These are phyloP conservation scores for Cheiracanthium punctorium DNA, from an alignment of 2,888 invertebrate species.

Conservation along the genomic window DNA sequence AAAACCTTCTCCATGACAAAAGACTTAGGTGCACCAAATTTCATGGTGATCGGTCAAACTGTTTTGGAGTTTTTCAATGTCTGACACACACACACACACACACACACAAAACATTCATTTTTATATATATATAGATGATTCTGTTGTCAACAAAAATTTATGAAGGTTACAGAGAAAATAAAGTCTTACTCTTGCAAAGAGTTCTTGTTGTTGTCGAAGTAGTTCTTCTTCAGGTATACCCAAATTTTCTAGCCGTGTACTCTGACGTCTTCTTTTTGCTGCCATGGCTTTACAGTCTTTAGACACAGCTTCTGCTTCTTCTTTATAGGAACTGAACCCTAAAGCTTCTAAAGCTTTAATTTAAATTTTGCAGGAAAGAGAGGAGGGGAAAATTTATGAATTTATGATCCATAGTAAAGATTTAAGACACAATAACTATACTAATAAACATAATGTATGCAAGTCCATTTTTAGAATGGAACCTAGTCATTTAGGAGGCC, in stretches of 20 bases:
- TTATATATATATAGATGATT: no score
- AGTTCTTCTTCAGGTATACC: slow-evolving; percentile 99
- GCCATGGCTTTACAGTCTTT: slow-evolving; percentile 97
- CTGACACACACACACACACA: no score
- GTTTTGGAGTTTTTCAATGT: no score
- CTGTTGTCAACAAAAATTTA: no score
- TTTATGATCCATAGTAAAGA: neutral
- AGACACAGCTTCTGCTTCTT: slow-evolving; percentile 95
- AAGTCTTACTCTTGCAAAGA: slow-evolving; percentile 87
- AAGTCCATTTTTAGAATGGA: no score
- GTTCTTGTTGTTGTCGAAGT: slow-evolving; percentile 94
- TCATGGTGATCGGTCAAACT: no score
- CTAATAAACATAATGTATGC: no score
- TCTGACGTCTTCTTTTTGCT: slow-evolving; percentile 94
- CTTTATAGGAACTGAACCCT: slow-evolving; percentile 94
- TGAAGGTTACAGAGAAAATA: slow-evolving; percentile 34
- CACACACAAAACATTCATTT: no score
- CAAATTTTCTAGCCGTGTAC: slow-evolving; percentile 95
- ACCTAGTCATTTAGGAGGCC: no score
- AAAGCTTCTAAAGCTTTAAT: slow-evolving; percentile 87
- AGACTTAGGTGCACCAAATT: no score
- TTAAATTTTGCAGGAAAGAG: slow-evolving; percentile 67
- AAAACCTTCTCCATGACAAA: no score
- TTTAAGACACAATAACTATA: no score
- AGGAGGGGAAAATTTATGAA: neutral